Evolutionary conservation across 2,113 vertebrate species (phyloP).

Genomic region (Sitta europaea): DNA sequence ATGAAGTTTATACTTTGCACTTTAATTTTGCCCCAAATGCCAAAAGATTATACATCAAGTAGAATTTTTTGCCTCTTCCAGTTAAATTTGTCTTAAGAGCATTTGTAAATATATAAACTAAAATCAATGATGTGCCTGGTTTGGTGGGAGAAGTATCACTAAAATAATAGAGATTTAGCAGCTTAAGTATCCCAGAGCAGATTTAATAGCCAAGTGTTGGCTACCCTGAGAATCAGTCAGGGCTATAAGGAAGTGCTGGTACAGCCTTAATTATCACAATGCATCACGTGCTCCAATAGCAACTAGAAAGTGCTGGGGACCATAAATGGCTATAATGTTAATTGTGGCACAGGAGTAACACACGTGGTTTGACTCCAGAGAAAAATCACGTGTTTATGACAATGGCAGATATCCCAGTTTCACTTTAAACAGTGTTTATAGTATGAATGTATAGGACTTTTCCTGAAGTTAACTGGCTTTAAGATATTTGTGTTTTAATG

Average conservation of each 20-base stretch:
- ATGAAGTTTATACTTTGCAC: conserved; percentile 70
- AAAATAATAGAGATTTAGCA: not conserved
- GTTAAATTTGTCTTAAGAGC: conserved; percentile 50
- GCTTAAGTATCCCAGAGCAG: not conserved
- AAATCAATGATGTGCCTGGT: conserved; percentile 40
- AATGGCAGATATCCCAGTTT: not conserved
- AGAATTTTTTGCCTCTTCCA: conserved; percentile 44
- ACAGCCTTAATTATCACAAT: conserved; percentile 12
- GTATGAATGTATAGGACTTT: conserved; percentile 46
- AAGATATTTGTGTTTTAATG: conserved; percentile 35
- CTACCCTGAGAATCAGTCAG: not conserved
- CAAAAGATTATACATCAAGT: conserved; percentile 53
- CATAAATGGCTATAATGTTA: not conserved
- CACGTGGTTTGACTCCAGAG: not conserved
- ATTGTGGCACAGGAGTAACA: not conserved
- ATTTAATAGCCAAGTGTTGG: not conserved
- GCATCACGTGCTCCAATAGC: not conserved
- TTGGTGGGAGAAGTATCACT: conserved; percentile 8
- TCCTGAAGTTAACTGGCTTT: conserved; percentile 53
- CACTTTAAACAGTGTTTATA: conserved; percentile 40
- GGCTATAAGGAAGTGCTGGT: conserved; percentile 8
- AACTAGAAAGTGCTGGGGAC: not conserved
- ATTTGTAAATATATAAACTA: conserved; percentile 32
- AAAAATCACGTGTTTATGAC: not conserved
- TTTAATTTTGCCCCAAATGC: conserved; percentile 63